A percentile compares a stretch with the other conserved stretches of the same genome.
phyloP scores from a whole-genome alignment of 1,140 invertebrate genomes.

The Drosophila sechellia region DNA sequence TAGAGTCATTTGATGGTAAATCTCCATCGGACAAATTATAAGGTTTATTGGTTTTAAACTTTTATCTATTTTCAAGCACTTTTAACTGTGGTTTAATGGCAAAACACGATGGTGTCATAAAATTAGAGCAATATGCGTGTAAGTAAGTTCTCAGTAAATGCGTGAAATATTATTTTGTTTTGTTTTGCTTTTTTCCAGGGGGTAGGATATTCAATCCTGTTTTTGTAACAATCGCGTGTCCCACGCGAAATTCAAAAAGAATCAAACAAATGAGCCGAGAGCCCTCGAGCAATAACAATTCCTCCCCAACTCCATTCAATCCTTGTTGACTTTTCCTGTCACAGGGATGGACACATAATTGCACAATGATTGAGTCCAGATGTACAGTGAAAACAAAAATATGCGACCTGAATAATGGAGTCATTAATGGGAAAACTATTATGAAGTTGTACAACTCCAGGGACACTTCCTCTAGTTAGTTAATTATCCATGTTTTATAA shows the following conservation, averaged over 20 bases:
- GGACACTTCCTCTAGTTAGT: not conserved
- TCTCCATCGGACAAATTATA: constrained; percentile 60
- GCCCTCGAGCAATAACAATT: constrained; percentile 48
- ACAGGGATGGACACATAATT: constrained; percentile 57
- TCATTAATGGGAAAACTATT: too few relatives aligned
- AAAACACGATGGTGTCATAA: constrained; percentile 34
- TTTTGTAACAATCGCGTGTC: constrained; percentile 14
- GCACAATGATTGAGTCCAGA: constrained; percentile 61
- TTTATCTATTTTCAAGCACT: constrained; percentile 46
- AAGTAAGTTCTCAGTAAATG: constrained; percentile 6
- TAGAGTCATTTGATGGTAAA: constrained; percentile 60
- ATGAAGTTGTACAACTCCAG: too few relatives aligned
- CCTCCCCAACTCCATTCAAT: not conserved
- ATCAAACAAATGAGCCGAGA: constrained; percentile 50
- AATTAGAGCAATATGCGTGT: constrained; percentile 43
- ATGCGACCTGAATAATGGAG: too few relatives aligned
- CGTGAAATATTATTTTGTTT: constrained; percentile 47
- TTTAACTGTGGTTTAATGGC: constrained; percentile 47
- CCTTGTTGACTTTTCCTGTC: constrained; percentile 65
- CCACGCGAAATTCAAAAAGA: constrained; percentile 40
- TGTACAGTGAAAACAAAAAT: not conserved
- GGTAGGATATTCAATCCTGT: constrained; percentile 14
- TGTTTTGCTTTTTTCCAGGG: constrained; percentile 1
- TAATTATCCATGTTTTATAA: too few relatives aligned
- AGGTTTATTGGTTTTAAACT: constrained; percentile 60